These are phyloP conservation scores for Cremastobaeus sp. DNA, from an alignment of 2,888 invertebrate species.

Conservation along the genomic window DNA sequence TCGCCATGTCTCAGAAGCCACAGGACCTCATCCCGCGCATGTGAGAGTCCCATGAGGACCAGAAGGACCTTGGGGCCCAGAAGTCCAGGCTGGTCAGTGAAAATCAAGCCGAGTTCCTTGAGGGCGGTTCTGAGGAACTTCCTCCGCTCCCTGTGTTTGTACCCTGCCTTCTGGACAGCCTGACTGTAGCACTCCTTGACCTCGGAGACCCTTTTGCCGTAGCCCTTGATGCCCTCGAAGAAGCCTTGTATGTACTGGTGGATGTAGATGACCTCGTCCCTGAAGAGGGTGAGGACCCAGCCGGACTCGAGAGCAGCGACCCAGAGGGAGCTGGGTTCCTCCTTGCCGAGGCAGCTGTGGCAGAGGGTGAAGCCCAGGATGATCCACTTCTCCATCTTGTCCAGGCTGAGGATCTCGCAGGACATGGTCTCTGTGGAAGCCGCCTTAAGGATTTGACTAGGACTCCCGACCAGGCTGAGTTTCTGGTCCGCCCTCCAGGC, in stretches of 20 bases:
- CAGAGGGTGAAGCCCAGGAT: constrained; percentile 96
- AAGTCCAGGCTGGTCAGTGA: constrained; percentile 98
- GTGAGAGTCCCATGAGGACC: constrained; percentile 96
- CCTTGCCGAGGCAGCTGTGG: constrained; percentile 90
- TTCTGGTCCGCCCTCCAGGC: constrained; percentile 96
- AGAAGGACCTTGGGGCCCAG: constrained; percentile 97
- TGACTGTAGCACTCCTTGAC: constrained; percentile 96
- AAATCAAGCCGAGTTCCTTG: constrained; percentile 95
- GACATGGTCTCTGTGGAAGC: constrained; percentile 97
- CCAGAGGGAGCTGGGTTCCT: constrained; percentile 93
- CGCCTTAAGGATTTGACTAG: constrained; percentile 95
- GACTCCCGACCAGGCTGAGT: constrained; percentile 95
- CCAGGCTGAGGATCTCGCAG: constrained; percentile 97
- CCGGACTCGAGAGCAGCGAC: constrained; percentile 93
- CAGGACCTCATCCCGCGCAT: constrained; percentile 97
- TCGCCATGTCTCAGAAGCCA: constrained; percentile 98
- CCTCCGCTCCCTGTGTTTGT: constrained; percentile 95
- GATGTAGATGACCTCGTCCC: constrained; percentile 98
- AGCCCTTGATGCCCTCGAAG: constrained; percentile 97
- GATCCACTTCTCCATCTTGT: constrained; percentile 97
- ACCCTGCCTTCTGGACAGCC: constrained; percentile 93
- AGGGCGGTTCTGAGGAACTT: constrained; percentile 97
- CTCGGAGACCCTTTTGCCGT: constrained; percentile 94
- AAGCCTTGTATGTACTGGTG: constrained; percentile 95
- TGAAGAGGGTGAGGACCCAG: constrained; percentile 95